These are phyloP conservation scores for Crypturellus tataupa DNA, from an alignment of 2,797 vertebrate species.

Conservation along the genomic window DNA sequence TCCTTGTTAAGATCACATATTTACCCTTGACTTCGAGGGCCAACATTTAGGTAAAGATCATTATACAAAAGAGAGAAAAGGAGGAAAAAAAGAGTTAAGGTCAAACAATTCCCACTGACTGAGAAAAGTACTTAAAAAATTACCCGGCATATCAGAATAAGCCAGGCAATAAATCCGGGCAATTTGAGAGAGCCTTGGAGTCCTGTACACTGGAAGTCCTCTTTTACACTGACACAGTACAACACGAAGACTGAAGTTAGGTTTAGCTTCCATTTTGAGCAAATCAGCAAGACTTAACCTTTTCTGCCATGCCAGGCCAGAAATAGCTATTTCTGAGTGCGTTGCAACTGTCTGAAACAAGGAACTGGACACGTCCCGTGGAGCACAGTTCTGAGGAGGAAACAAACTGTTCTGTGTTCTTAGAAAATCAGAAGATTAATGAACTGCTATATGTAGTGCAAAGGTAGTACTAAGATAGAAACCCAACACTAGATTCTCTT, in stretches of 20 bases:
- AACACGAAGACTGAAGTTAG: not conserved
- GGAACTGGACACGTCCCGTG: not conserved
- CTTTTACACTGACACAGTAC: not conserved
- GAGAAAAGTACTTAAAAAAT: not conserved
- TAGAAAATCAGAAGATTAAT: not conserved
- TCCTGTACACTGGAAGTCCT: not conserved
- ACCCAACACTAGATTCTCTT: not conserved
- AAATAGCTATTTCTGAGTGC: not conserved
- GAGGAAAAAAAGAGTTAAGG: not conserved
- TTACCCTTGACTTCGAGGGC: not conserved
- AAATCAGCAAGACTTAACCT: not conserved
- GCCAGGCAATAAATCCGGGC: not conserved
- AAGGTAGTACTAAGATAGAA: not conserved
- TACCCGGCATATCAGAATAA: not conserved
- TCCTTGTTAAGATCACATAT: not conserved
- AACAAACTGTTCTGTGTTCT: not conserved
- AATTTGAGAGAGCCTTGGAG: not conserved
- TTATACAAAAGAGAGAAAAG: not conserved
- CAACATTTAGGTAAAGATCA: not conserved
- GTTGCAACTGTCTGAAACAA: not conserved
- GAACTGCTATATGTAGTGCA: not conserved
- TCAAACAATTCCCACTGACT: not conserved
- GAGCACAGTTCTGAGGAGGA: not conserved
- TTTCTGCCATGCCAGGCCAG: not conserved
- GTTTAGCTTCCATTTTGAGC: not conserved